Conservation (phyloP, 1,140 invertebrate genomes). For the Thereuonema tuberculata region DNA sequence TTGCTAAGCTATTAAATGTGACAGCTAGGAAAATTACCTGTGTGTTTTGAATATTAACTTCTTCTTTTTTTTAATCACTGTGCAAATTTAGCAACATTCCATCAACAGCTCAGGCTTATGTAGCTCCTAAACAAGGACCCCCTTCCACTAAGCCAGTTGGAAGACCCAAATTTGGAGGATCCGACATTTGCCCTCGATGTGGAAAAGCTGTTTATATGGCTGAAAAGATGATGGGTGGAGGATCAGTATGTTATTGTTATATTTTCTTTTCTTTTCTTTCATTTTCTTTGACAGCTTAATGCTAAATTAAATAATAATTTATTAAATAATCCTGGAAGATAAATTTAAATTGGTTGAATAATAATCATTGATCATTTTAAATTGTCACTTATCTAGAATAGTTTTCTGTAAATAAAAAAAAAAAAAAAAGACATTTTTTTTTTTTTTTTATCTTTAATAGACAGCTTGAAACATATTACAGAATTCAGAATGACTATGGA, state of each 20-base stretch:
- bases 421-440: too few relatives aligned
- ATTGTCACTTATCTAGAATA: too few relatives aligned
- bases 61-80: too few relatives aligned
- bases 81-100: constrained; percentile 28
- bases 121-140: constrained; percentile 36
- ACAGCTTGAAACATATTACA: too few relatives aligned
- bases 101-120: constrained; percentile 27
- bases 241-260: constrained; percentile 55
- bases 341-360: background rate
- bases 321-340: too few relatives aligned
- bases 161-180: constrained; percentile 67
- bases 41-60: too few relatives aligned
- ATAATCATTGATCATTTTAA: too few relatives aligned
- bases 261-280: background rate
- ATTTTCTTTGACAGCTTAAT: background rate
- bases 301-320: background rate
- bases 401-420: too few relatives aligned
- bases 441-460: too few relatives aligned
- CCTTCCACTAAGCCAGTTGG: constrained; percentile 73
- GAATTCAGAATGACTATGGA: too few relatives aligned
- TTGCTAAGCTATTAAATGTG: too few relatives aligned
- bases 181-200: constrained; percentile 77
- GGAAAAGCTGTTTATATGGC: constrained; percentile 84
- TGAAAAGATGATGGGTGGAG: constrained; percentile 82
- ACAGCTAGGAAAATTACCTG: too few relatives aligned